Evolutionary conservation across 2,113 vertebrate species (phyloP).

Genomic region (Amphiprion ocellaris): DNA sequence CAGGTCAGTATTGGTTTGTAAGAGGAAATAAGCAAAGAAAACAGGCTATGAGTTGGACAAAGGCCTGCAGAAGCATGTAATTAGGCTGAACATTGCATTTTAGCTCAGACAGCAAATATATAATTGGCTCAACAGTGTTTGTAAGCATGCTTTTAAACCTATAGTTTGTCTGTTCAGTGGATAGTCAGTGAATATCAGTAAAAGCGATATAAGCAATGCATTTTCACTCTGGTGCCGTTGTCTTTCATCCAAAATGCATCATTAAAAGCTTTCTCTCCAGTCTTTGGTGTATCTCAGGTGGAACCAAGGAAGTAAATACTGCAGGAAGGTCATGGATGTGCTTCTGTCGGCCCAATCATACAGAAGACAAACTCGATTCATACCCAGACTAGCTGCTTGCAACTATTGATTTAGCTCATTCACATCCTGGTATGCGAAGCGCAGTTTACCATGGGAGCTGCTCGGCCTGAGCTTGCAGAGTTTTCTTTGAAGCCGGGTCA

Average conservation of each 20-base stretch:
- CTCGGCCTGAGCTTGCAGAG: not conserved
- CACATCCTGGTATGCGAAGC: not conserved
- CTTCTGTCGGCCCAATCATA: not conserved
- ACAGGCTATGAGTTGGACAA: conserved; percentile 2
- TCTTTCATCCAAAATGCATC: not conserved
- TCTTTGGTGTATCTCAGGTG: not conserved
- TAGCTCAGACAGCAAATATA: not conserved
- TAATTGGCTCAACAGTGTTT: not conserved
- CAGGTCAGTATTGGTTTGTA: conserved; percentile 3
- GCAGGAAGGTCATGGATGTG: not conserved
- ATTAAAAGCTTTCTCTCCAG: not conserved
- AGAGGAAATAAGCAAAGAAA: not conserved
- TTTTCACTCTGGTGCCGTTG: too few species aligned
- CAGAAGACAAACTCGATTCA: not conserved
- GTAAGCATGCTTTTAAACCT: not conserved
- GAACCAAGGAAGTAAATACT: too few species aligned
- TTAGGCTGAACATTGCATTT: conserved; percentile 15
- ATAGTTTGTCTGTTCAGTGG: not conserved
- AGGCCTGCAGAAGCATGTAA: conserved; percentile 18
- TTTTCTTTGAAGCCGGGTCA: conserved; percentile 7
- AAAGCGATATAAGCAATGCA: too few species aligned
- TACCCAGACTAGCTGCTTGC: not conserved
- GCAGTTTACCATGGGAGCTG: not conserved
- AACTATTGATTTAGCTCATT: conserved; percentile 1
- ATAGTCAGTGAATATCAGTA: not conserved